Conservation (phyloP, 35 echinoderm and acorn worm species). For the Apostichopus japonicus region DNA sequence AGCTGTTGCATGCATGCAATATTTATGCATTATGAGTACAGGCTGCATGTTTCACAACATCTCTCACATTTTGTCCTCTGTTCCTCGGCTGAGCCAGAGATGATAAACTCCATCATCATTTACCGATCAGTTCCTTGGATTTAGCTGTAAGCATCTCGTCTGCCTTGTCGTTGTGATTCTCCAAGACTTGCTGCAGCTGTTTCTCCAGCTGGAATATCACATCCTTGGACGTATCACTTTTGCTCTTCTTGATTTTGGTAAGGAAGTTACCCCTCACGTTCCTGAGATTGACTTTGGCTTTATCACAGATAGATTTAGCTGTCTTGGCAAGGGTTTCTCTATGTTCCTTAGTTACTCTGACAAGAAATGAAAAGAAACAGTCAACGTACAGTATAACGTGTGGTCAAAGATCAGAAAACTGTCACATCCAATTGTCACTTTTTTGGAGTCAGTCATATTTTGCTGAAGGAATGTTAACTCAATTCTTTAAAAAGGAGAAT, state of each 20-base stretch:
- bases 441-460: neutral
- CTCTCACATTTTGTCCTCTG: too few species aligned
- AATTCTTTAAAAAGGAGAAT: neutral
- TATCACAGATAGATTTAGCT: slow-evolving; percentile 80
- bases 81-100: too few species aligned
- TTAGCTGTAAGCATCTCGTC: slow-evolving; percentile 74
- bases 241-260: slow-evolving; percentile 18
- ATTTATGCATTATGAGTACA: too few species aligned
- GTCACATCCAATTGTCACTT: neutral
- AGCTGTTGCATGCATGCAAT: too few species aligned
- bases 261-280: slow-evolving; percentile 40
- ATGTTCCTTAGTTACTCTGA: slow-evolving; percentile 92
- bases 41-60: too few species aligned
- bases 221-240: slow-evolving; percentile 73
- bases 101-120: slow-evolving; percentile 36
- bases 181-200: slow-evolving; percentile 81
- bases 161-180: slow-evolving; percentile 62
- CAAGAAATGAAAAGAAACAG: neutral
- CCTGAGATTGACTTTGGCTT: slow-evolving; percentile 74
- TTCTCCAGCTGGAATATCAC: slow-evolving; percentile 83
- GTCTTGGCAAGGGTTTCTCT: slow-evolving; percentile 81
- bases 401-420: neutral
- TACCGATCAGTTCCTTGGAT: slow-evolving; percentile 83
- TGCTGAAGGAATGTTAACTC: neutral
- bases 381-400: neutral